Evolutionary conservation across 2,797 vertebrate species (phyloP).

Genomic region (Halcyon chelicuti): DNA sequence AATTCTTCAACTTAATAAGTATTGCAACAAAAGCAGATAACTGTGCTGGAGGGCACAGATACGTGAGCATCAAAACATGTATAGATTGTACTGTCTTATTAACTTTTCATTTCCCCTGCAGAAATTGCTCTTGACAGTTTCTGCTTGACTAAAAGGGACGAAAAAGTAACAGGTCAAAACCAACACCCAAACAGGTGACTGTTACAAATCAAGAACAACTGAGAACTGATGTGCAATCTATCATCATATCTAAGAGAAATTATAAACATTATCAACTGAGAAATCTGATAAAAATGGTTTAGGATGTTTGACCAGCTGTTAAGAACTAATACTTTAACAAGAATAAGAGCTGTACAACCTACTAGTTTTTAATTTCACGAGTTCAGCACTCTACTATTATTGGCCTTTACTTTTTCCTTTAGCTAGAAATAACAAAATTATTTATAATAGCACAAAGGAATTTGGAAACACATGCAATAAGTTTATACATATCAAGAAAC

Average conservation of each 20-base stretch:
- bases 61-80: neutral
- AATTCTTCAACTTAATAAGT: neutral
- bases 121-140: neutral
- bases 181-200: neutral
- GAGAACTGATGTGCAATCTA: neutral
- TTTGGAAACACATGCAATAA: conserved; percentile 22
- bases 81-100: neutral
- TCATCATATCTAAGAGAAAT: neutral
- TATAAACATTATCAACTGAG: neutral
- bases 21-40: neutral
- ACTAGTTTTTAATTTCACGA: neutral
- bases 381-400: conserved; percentile 8
- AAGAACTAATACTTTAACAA: neutral
- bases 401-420: conserved; percentile 18
- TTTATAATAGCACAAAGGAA: conserved; percentile 48
- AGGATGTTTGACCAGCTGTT: neutral
- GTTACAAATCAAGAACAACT: neutral
- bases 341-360: neutral
- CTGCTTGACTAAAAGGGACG: neutral
- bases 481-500: neutral
- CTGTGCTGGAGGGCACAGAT: neutral
- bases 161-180: neutral
- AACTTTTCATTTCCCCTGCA: neutral
- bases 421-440: conserved; percentile 39
- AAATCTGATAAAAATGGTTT: neutral